phyloP scores from a whole-genome alignment of 2,888 invertebrate species.

The Drosophila dives region DNA sequence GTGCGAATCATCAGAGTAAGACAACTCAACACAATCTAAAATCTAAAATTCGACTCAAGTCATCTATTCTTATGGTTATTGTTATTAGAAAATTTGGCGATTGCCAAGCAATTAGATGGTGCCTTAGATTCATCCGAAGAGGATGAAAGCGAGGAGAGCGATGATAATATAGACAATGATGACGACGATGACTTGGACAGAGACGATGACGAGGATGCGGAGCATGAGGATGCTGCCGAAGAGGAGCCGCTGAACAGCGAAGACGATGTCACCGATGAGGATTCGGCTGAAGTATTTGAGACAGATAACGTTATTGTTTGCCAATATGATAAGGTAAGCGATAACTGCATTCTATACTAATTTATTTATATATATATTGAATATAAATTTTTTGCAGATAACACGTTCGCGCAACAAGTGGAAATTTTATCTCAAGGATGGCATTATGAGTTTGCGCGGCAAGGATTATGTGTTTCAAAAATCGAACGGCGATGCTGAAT shows the following conservation, averaged over 20 bases:
- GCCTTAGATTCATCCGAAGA: conserved; percentile 90
- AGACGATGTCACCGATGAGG: conserved; percentile 99
- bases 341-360: not conserved
- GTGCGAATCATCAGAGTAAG: conserved; percentile 85
- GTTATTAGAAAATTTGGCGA: conserved; percentile 78
- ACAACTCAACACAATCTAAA: not conserved
- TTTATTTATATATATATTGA: not conserved
- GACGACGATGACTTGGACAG: conserved; percentile 91
- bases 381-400: conserved; percentile 87
- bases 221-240: conserved; percentile 89
- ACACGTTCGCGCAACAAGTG: conserved; percentile 99
- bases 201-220: conserved; percentile 88
- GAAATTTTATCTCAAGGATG: conserved; percentile 99
- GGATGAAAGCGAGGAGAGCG: conserved; percentile 92
- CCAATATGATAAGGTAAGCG: conserved; percentile 97
- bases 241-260: conserved; percentile 98
- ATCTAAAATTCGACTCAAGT: not conserved
- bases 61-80: not conserved
- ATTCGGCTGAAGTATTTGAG: conserved; percentile 97
- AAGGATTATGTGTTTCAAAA: conserved; percentile 99
- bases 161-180: conserved; percentile 89
- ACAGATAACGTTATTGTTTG: conserved; percentile 99
- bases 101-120: conserved; percentile 87
- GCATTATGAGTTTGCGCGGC: conserved; percentile 99
- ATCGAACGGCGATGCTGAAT: conserved; percentile 99